phyloP scores from a whole-genome alignment of 1,140 invertebrate genomes.

The Trichomalopsis sarcophagae region DNA sequence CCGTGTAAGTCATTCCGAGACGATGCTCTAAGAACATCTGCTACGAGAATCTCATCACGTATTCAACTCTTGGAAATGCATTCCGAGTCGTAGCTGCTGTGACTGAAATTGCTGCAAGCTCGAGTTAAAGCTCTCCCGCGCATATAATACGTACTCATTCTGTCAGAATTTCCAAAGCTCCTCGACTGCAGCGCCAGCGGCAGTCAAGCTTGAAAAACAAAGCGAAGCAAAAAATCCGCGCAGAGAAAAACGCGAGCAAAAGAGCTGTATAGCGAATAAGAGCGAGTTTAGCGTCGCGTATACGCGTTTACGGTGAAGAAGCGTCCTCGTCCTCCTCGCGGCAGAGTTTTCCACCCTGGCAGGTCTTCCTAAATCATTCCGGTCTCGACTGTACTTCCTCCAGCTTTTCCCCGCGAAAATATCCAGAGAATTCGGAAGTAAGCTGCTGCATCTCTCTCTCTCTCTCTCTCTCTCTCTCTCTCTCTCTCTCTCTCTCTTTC shows the following conservation, averaged over 20 bases:
- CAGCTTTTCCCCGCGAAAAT: slow-evolving; percentile 57
- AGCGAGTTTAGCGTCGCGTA: neutral
- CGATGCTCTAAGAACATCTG: too few relatives aligned
- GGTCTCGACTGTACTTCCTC: slow-evolving; percentile 54
- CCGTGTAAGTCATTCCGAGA: too few relatives aligned
- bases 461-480: neutral
- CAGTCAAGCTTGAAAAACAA: neutral
- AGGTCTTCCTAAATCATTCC: slow-evolving; percentile 63
- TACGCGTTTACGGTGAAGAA: neutral
- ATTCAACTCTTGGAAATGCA: neutral
- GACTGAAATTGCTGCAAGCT: neutral
- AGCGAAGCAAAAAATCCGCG: neutral
- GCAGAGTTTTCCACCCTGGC: neutral
- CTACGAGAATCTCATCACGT: neutral
- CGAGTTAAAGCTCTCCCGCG: neutral
- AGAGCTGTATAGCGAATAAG: neutral
- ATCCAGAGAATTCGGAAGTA: slow-evolving; percentile 69
- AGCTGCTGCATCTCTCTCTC: slow-evolving; percentile 52
- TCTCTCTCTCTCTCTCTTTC: neutral
- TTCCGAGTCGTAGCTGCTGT: neutral
- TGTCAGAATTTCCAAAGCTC: neutral
- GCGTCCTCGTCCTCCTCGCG: neutral
- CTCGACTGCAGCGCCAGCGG: too few relatives aligned
- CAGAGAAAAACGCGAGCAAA: neutral
- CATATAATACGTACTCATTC: neutral